Conservation (phyloP, 2,797 vertebrate species). For the Onychomys torridus region DNA sequence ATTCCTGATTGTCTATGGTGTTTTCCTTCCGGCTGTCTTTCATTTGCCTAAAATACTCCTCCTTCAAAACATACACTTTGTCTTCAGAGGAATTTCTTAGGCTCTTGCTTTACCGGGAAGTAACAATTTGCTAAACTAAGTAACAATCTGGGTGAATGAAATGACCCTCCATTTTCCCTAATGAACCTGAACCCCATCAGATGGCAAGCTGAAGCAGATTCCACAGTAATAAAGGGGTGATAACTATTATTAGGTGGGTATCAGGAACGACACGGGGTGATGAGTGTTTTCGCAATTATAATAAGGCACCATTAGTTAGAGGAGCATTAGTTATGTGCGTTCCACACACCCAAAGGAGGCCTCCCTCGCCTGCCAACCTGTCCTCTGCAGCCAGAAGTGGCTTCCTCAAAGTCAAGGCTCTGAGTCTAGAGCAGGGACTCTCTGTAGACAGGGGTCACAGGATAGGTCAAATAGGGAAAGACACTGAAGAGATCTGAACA, state of each 20-base stretch:
- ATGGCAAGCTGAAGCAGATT: constrained; percentile 43
- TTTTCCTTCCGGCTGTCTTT: constrained; percentile 72
- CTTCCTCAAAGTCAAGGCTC: constrained; percentile 52
- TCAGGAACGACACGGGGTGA: constrained; percentile 81
- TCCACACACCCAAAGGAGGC: constrained; percentile 43
- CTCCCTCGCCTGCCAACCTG: constrained; percentile 36
- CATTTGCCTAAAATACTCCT: constrained; percentile 75
- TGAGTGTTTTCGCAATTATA: constrained; percentile 78
- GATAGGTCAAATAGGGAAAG: not conserved
- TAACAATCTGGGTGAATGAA: constrained; percentile 83
- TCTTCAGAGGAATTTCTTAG: constrained; percentile 66
- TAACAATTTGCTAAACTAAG: constrained; percentile 85
- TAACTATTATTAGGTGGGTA: constrained; percentile 83
- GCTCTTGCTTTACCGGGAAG: constrained; percentile 76
- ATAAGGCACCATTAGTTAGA: constrained; percentile 71
- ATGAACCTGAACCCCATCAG: constrained; percentile 58
- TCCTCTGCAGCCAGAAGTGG: constrained; percentile 35
- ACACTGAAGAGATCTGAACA: not conserved
- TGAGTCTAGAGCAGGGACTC: not conserved
- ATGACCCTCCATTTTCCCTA: constrained; percentile 73
- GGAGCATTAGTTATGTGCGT: constrained; percentile 53
- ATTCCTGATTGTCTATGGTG: constrained; percentile 29
- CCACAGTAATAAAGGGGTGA: constrained; percentile 69
- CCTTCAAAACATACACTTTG: constrained; percentile 76
- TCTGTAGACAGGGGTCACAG: constrained; percentile 28